These are phyloP conservation scores for Equus quagga DNA, from an alignment of 2,113 vertebrate genomes.

Conservation along the genomic window DNA sequence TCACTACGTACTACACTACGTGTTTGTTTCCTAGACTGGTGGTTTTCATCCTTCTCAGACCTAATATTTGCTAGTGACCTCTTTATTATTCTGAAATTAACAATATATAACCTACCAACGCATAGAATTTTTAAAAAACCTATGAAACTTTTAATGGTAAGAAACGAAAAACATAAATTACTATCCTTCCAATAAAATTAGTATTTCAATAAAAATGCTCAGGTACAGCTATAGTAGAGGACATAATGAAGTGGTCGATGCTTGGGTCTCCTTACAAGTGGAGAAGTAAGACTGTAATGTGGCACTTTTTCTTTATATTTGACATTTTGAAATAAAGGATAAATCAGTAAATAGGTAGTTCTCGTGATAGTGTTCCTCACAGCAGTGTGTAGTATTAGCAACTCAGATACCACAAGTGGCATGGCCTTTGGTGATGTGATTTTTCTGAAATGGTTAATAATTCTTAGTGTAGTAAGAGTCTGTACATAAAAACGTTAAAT, in stretches of 20 bases:
- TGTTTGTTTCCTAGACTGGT: constrained; percentile 32
- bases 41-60: not conserved
- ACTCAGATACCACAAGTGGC: not conserved
- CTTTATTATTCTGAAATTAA: constrained; percentile 18
- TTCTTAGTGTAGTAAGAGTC: not conserved
- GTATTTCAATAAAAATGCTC: not conserved
- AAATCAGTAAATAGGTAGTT: not conserved
- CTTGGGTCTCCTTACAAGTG: not conserved
- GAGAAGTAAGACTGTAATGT: not conserved
- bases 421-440: not conserved
- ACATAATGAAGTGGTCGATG: not conserved
- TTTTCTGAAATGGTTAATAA: not conserved
- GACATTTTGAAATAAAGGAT: not conserved
- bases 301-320: constrained; percentile 1
- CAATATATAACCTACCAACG: not conserved
- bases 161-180: constrained; percentile 33
- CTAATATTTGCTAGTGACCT: not conserved
- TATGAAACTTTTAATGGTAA: not conserved
- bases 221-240: not conserved
- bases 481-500: not conserved
- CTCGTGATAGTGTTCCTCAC: not conserved
- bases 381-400: not conserved
- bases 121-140: not conserved
- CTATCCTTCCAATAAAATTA: not conserved
- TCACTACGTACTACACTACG: not conserved